Evolutionary conservation across 2,888 invertebrate species (phyloP).

Genomic region (Tipula confusa): DNA sequence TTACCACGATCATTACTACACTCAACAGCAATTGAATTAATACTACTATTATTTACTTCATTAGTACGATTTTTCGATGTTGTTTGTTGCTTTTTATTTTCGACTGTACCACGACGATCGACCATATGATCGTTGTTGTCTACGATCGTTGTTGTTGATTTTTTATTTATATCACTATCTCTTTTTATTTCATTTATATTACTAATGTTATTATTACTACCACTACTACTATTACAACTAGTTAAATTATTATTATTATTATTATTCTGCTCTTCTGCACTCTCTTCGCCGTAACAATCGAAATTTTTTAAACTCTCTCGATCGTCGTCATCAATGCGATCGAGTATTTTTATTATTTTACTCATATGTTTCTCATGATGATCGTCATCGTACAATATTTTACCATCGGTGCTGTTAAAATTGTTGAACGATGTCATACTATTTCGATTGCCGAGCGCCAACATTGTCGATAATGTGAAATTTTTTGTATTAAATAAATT

Average conservation of each 20-base stretch:
- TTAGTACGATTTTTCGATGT: not conserved
- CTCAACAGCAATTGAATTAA: constrained; percentile 3
- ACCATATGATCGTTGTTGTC: not conserved
- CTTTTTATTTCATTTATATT: not conserved
- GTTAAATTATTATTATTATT: not conserved
- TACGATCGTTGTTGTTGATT: not conserved
- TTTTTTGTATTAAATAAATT: constrained; percentile 5
- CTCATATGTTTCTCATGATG: not conserved
- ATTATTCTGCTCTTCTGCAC: not conserved
- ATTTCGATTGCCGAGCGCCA: not conserved
- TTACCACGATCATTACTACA: not conserved
- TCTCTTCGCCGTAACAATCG: not conserved
- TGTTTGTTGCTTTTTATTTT: not conserved
- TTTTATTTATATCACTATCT: not conserved
- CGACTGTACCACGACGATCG: not conserved
- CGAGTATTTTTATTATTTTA: not conserved
- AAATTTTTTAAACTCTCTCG: not conserved
- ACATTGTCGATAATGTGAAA: not conserved
- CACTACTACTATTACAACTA: not conserved
- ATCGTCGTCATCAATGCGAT: not conserved
- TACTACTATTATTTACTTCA: not conserved
- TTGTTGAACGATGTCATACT: not conserved
- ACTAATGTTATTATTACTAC: not conserved
- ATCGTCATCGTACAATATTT: not conserved
- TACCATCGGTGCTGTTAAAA: not conserved